Conservation (phyloP, 2,888 invertebrate genomes). For the Nysson spinosus region DNA sequence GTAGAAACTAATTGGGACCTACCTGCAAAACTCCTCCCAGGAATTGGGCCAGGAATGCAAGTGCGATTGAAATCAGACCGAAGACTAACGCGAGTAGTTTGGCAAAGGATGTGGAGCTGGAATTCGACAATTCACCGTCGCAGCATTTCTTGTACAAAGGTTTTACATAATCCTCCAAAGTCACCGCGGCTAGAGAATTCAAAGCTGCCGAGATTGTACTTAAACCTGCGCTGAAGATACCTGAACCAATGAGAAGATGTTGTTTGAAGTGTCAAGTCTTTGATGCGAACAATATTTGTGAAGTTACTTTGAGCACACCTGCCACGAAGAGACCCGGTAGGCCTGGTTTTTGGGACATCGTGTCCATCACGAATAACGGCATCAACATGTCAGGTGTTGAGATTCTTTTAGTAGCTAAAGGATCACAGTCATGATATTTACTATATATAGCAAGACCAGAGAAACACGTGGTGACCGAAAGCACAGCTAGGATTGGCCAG, state of each 20-base stretch:
- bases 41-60: constrained; percentile 90
- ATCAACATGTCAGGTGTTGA: constrained; percentile 86
- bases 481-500: constrained; percentile 86
- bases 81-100: constrained; percentile 85
- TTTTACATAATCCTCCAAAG: constrained; percentile 91
- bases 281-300: neutral
- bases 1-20: constrained; percentile 1
- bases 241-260: constrained; percentile 56
- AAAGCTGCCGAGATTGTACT: constrained; percentile 95
- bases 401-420: constrained; percentile 82
- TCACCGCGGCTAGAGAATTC: constrained; percentile 94
- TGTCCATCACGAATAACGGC: constrained; percentile 88
- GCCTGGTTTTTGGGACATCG: constrained; percentile 86
- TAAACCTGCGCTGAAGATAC: constrained; percentile 93
- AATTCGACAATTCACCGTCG: constrained; percentile 56
- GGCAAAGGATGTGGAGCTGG: constrained; percentile 57
- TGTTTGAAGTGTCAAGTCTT: neutral
- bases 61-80: constrained; percentile 86
- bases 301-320: no score
- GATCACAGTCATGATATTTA: constrained; percentile 90
- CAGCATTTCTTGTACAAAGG: constrained; percentile 58
- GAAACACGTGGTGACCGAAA: constrained; percentile 84
- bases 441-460: constrained; percentile 90
- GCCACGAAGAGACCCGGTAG: constrained; percentile 93
- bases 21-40: constrained; percentile 91